Percentiles rank a stretch among this genome's conserved stretches.
These are phyloP conservation scores for Stictocephala bisonia DNA, from an alignment of 2,888 invertebrate species.

Conservation along the genomic window DNA sequence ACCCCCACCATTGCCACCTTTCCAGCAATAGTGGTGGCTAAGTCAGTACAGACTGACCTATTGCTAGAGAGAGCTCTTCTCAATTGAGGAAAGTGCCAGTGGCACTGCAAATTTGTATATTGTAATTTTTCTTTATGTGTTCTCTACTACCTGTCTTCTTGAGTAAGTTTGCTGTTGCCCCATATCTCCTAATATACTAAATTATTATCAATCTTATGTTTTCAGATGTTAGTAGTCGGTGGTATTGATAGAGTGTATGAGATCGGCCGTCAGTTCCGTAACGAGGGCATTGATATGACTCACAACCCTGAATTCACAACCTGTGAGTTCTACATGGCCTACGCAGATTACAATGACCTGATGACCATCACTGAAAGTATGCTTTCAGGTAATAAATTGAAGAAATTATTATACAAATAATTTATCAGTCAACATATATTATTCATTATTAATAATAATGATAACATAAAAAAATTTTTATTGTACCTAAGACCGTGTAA, in stretches of 20 bases:
- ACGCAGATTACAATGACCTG: slow-evolving; percentile 97
- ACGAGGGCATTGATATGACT: slow-evolving; percentile 98
- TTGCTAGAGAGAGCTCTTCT: too few species aligned
- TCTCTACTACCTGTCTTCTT: too few species aligned
- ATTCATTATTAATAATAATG: background rate
- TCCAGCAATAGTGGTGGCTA: too few species aligned
- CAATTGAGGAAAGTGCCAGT: too few species aligned
- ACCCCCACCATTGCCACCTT: too few species aligned
- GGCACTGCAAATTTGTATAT: too few species aligned
- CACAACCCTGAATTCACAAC: slow-evolving; percentile 99
- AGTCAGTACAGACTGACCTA: too few species aligned
- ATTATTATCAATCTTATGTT: slow-evolving; percentile 28
- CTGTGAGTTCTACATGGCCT: slow-evolving; percentile 99
- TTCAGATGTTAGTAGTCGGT: slow-evolving; percentile 94
- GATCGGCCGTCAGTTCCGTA: slow-evolving; percentile 94
- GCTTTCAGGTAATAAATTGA: slow-evolving; percentile 74
- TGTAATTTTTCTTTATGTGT: too few species aligned
- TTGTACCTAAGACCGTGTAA: background rate
- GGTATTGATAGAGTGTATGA: slow-evolving; percentile 94
- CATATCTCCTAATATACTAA: background rate
- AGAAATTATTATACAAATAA: too few species aligned
- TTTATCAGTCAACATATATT: too few species aligned
- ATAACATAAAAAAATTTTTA: background rate
- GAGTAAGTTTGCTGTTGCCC: too few species aligned
- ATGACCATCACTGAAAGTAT: slow-evolving; percentile 93